Base-by-base conservation (phyloP, 2,888 invertebrate species). In the Brenthis daphne region DNA sequence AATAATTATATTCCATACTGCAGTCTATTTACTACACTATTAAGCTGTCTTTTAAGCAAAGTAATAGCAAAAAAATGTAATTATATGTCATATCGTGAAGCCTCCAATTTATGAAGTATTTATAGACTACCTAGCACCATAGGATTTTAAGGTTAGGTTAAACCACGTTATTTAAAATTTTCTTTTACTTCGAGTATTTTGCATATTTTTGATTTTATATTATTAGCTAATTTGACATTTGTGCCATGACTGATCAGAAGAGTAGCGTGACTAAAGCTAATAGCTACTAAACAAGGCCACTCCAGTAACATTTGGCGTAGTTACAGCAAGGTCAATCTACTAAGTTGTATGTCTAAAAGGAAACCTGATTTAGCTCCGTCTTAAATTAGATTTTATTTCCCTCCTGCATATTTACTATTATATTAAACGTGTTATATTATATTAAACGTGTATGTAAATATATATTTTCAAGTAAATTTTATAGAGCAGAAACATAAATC, bases 241-340 rank as follows among this genome's bases (percentile, higher is more conserved):
- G 58, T 50, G 47, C 66, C 16, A 64, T 64, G 63, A 60, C 71
- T 50, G 64, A 64, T 57, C 64, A 20, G 20, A 71, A 53, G 57
- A 72, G 55, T 74, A 64, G 71, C 90, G 89, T 90, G 89, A 85
- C 88, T 84, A 85, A 87, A 85, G 77, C 83, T 87, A 43, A 88
- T 89, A 83, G 82, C 77, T 79, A 79, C 79, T 79, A 80, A 74
- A 78, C 90, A 89, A 90, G 90, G 90, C 83, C 88, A 84, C 76
- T 81, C 77, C 81, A 81, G 82, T 79, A 86, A 85, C 85, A 86
- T 89, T 90, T 84, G 87, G 86, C 80, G 76, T 77, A 76, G 80
- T 75, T 71, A 71, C 78, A 77, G 82, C 89, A 89, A 90, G 90
- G 90, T 82, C 86, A 79, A 65, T 73, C 65, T 73, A 73, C 65